Percentiles rank a stretch among this genome's conserved stretches.
These are phyloP conservation scores for Hylaeus anthracinus DNA, from an alignment of 1,140 invertebrate species.

Conservation along the genomic window DNA sequence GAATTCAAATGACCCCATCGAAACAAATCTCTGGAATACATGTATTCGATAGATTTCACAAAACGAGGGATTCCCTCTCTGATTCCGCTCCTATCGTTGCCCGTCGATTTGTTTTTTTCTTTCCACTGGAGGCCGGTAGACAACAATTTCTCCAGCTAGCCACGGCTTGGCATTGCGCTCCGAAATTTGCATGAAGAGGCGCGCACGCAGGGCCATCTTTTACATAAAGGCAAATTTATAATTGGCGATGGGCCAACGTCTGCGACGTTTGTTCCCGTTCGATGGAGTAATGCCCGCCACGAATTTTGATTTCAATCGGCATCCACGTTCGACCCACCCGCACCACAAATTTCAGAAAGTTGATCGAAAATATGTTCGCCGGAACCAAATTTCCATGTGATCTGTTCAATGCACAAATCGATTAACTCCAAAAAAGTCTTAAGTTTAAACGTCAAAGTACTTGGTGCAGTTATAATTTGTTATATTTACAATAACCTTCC, in stretches of 20 bases:
- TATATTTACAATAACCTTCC: too few species aligned
- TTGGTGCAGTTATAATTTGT: too few species aligned
- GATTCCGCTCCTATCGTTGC: conserved; percentile 1
- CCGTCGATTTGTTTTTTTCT: background rate
- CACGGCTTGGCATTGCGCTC: conserved; percentile 6
- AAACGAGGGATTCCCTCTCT: background rate
- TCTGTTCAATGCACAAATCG: too few species aligned
- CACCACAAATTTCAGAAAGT: too few species aligned
- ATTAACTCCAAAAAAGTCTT: too few species aligned
- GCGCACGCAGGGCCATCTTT: conserved; percentile 31
- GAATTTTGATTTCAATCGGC: conserved; percentile 43
- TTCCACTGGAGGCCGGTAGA: background rate
- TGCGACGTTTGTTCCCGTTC: conserved; percentile 48
- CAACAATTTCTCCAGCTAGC: conserved; percentile 22
- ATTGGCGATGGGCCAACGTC: conserved; percentile 67
- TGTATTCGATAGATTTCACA: conserved; percentile 9
- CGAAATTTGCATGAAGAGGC: conserved; percentile 51
- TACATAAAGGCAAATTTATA: conserved; percentile 70
- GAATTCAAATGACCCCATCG: conserved; percentile 19
- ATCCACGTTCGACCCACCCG: too few species aligned
- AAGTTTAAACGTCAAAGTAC: too few species aligned
- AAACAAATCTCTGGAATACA: conserved; percentile 3
- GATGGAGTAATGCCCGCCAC: conserved; percentile 17
- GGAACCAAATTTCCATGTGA: too few species aligned
- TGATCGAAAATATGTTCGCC: too few species aligned